These are phyloP conservation scores for Argentina silus DNA, from an alignment of 2,797 vertebrate genomes.

Conservation along the genomic window DNA sequence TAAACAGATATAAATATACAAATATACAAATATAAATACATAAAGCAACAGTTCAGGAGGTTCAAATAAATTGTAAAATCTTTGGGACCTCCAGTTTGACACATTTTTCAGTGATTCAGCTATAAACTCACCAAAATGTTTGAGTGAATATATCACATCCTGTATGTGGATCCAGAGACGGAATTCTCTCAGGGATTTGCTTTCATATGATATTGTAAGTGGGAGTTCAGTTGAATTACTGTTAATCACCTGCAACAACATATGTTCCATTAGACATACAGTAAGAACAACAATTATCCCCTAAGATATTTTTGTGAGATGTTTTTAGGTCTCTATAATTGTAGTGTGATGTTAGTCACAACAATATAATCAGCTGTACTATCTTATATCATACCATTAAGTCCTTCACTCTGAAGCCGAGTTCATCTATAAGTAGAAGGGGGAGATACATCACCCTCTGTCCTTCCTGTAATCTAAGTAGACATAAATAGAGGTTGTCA, in stretches of 20 bases:
- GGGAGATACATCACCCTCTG: slow-evolving; percentile 91
- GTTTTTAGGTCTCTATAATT: not conserved
- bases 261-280: too few species aligned
- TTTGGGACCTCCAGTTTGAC: not conserved
- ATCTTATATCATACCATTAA: slow-evolving; percentile 79
- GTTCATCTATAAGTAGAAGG: slow-evolving; percentile 94
- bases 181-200: slow-evolving; percentile 89
- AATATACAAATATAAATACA: slow-evolving; percentile 12
- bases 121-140: slow-evolving; percentile 87
- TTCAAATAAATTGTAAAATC: too few species aligned
- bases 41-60: not conserved
- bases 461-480: slow-evolving; percentile 85
- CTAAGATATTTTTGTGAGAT: not conserved
- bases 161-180: slow-evolving; percentile 96
- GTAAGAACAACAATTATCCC: not conserved
- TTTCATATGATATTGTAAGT: slow-evolving; percentile 90
- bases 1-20: not conserved
- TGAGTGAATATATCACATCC: slow-evolving; percentile 90
- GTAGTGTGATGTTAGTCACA: not conserved
- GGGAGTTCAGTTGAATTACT: slow-evolving; percentile 84
- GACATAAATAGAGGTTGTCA: not conserved
- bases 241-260: slow-evolving; percentile 83
- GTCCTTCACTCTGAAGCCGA: slow-evolving; percentile 92
- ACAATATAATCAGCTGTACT: not conserved
- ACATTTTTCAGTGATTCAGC: not conserved